Base-by-base conservation (phyloP, 1,140 invertebrate species). In the Lepidostoma basale region DNA sequence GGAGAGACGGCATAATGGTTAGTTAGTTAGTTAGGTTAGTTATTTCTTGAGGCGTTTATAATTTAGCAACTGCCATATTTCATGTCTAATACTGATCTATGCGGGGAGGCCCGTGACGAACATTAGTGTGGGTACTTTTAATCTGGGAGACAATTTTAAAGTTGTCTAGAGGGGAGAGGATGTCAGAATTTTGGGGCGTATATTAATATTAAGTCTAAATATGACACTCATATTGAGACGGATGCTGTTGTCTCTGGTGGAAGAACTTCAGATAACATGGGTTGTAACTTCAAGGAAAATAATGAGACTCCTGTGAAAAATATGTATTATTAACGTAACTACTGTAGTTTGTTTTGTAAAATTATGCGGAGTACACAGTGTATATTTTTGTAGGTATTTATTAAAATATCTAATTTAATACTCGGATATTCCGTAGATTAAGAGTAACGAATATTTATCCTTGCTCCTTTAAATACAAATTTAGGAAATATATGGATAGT, bases 1-100 rank as follows among this genome's bases (percentile, higher is more conserved):
- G n/a, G n/a, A n/a, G n/a, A n/a, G n/a, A n/a, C n/a, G n/a, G n/a
- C n/a, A n/a, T n/a, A n/a, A n/a, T n/a, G n/a, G n/a, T n/a, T n/a
- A n/a, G n/a, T n/a, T n/a, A n/a, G n/a, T n/a, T n/a, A n/a, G n/a
- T n/a, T n/a, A n/a, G n/a, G n/a, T n/a, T n/a, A n/a, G n/a, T n/a
- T n/a, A 70, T 70, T 70, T 70, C 69, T 70, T 36, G 56, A n/a
- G 56, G 39, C 64, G 54, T 67, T 70, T 67, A 70, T 70, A 67
- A 70, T 67, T 67, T 33, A 67, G 44, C n/a, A 16, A 14, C 54
- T 16, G 64, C 49, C 28, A 54, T 62, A 70, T 70, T 67, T 67
- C 59, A 40, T 25, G n/a, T 14, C 14, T 70, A 66, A 70, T 70
- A 52, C 64, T 33, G 68, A 70, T 70, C 49, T 70, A 70, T n/a